A percentile compares a stretch with the other conserved stretches of the same genome.
Conservation (phyloP, 2,797 vertebrate species). For the Malacoctenus gilli region DNA sequence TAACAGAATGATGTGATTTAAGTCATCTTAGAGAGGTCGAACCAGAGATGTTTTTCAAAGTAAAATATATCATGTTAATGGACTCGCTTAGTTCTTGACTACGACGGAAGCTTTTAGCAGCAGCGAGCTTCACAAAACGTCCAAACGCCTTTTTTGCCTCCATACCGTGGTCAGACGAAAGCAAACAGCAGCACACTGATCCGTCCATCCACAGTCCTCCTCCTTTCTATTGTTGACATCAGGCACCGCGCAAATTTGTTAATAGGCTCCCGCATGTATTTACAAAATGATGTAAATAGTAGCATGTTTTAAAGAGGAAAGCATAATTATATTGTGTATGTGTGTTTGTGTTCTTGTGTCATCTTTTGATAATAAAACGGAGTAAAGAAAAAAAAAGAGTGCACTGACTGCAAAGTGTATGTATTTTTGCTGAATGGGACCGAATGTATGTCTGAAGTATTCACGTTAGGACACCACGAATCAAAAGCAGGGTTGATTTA, state of each 20-base stretch:
- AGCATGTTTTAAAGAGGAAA: constrained; percentile 87
- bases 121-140: too few relatives aligned
- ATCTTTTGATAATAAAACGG: constrained; percentile 85
- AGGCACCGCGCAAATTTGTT: constrained; percentile 74
- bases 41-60: not conserved
- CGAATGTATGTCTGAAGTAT: constrained; percentile 67
- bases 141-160: constrained; percentile 14
- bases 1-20: too few relatives aligned
- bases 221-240: constrained; percentile 69
- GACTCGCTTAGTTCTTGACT: not conserved
- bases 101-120: too few relatives aligned
- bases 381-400: constrained; percentile 69
- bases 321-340: constrained; percentile 79
- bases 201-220: constrained; percentile 65
- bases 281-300: constrained; percentile 85
- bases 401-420: constrained; percentile 81
- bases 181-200: constrained; percentile 45
- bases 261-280: constrained; percentile 86
- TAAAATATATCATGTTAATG: not conserved
- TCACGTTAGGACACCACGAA: constrained; percentile 48
- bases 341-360: constrained; percentile 83
- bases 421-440: constrained; percentile 72
- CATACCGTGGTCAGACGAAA: constrained; percentile 12
- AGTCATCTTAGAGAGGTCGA: too few relatives aligned
- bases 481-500: constrained; percentile 54